These are phyloP conservation scores for Dasysyrphus albostriatus DNA, from an alignment of 2,888 invertebrate genomes.

Conservation along the genomic window DNA sequence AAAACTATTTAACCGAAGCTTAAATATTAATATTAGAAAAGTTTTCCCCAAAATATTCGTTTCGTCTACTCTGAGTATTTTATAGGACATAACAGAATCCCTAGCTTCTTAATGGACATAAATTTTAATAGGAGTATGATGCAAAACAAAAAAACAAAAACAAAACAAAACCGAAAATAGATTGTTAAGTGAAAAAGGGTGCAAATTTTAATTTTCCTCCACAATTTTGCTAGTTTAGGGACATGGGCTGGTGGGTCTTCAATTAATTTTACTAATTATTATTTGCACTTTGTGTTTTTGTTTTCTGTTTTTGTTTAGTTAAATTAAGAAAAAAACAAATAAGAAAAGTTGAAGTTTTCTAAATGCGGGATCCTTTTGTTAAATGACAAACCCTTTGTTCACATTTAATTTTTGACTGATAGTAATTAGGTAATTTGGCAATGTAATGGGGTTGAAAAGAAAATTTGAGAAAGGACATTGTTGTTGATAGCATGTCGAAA, in stretches of 20 bases:
- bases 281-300: background rate
- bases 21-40: conserved; percentile 16
- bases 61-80: background rate
- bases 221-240: background rate
- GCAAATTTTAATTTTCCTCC: conserved; percentile 7
- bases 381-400: background rate
- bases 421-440: background rate
- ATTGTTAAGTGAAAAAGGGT: conserved; percentile 37
- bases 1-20: conserved; percentile 13
- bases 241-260: too few relatives aligned
- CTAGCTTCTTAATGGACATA: conserved; percentile 3
- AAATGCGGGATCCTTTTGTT: background rate
- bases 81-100: background rate
- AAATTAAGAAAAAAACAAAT: background rate
- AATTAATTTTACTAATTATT: conserved; percentile 7
- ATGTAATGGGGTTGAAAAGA: background rate
- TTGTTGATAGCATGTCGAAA: background rate
- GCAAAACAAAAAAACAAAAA: background rate
- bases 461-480: background rate
- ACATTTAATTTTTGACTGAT: background rate
- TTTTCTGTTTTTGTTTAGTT: background rate
- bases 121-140: background rate
- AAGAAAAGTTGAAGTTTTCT: background rate
- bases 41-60: background rate
- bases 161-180: background rate